Evolutionary conservation across 2,888 invertebrate genomes (phyloP).

Genomic region (Caenorhabditis macrosperma): DNA sequence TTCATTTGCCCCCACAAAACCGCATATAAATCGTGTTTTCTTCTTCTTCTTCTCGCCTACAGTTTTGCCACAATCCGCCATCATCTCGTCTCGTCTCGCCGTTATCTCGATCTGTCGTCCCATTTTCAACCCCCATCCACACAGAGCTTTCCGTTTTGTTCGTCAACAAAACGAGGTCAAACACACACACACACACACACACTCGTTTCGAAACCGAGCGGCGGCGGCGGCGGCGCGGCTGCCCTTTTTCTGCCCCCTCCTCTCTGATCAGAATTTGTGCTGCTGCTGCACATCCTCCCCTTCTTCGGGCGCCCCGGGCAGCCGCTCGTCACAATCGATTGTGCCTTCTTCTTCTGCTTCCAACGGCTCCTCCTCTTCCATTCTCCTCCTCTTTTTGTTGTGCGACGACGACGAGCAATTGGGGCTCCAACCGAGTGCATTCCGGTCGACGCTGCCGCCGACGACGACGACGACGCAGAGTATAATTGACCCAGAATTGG

Average conservation of each 20-base stretch:
- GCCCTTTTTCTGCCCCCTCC: constrained; percentile 22
- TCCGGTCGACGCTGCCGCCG: constrained; percentile 27
- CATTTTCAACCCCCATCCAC: neutral
- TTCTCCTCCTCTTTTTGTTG: constrained; percentile 23
- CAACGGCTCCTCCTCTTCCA: constrained; percentile 14
- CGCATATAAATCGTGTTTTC: neutral
- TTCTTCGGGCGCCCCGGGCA: neutral
- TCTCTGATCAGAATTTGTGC: neutral
- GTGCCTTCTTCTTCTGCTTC: constrained; percentile 10
- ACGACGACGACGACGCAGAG: constrained; percentile 37
- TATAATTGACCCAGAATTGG: constrained; percentile 54
- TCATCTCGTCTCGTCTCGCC: no score
- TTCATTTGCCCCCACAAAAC: constrained; percentile 13
- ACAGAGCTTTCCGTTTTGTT: neutral
- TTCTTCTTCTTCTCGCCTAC: no score
- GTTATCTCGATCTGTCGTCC: neutral
- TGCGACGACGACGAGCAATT: constrained; percentile 30
- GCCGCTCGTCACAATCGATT: constrained; percentile 37
- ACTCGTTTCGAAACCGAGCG: neutral
- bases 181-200: neutral
- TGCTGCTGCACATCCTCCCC: constrained; percentile 16
- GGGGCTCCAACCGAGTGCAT: constrained; percentile 40
- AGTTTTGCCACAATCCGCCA: neutral
- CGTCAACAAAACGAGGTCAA: neutral
- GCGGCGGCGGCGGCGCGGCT: neutral